Percentiles rank a stretch among this genome's conserved stretches.
phyloP scores from a whole-genome alignment of 2,888 invertebrate genomes.

The Hydroisotoma schaefferi region DNA sequence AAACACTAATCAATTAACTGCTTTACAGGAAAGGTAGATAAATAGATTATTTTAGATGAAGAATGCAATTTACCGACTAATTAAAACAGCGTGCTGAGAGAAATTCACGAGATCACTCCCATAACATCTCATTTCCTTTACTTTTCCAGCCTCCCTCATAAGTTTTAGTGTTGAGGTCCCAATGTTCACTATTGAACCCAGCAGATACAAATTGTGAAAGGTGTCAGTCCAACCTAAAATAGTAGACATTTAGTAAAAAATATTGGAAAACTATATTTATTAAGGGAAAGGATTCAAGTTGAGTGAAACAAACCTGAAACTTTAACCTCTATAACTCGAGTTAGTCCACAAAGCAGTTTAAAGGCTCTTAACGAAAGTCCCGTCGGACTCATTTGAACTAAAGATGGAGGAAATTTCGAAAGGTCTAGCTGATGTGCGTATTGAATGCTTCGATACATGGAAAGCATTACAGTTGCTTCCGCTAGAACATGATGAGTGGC shows the following conservation, averaged over 20 bases:
- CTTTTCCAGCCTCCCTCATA: slow-evolving; percentile 29
- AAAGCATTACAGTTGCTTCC: slow-evolving; percentile 29
- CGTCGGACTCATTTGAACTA: slow-evolving; percentile 29
- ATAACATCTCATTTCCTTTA: slow-evolving; percentile 26
- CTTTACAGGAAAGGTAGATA: not conserved
- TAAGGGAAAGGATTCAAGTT: not conserved
- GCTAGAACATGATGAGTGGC: slow-evolving; percentile 32
- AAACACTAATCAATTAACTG: not conserved
- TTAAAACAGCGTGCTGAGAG: slow-evolving; percentile 23
- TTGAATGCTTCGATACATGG: slow-evolving; percentile 18
- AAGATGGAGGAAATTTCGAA: slow-evolving; percentile 15
- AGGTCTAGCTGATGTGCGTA: slow-evolving; percentile 17
- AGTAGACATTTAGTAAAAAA: not conserved
- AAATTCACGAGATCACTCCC: slow-evolving; percentile 23
- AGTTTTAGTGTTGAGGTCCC: slow-evolving; percentile 20
- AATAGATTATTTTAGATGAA: not conserved
- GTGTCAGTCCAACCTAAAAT: slow-evolving; percentile 33
- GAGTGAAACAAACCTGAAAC: slow-evolving; percentile 26
- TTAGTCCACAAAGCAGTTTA: slow-evolving; percentile 26
- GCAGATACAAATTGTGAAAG: slow-evolving; percentile 26
- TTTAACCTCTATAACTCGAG: slow-evolving; percentile 21
- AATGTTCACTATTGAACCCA: slow-evolving; percentile 21
- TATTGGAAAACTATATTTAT: not conserved
- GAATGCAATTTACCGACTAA: slow-evolving; percentile 29
- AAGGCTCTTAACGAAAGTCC: slow-evolving; percentile 24